Evolutionary conservation across 2,113 vertebrate genomes (phyloP).

Genomic region (Oreochromis tanganicae): DNA sequence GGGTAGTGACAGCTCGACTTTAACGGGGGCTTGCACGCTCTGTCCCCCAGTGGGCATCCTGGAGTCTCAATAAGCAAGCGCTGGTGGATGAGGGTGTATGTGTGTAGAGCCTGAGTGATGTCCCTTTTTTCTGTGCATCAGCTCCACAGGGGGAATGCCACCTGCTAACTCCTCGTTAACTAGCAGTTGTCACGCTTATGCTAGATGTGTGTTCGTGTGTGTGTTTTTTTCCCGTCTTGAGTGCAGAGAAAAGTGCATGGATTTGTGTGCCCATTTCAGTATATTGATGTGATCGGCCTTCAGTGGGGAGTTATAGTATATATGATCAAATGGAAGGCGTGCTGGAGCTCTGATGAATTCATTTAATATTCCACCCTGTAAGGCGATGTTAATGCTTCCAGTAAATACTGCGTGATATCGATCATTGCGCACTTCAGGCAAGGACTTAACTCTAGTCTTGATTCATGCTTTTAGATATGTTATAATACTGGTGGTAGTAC

Average conservation of each 20-base stretch:
- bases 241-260: neutral
- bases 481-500: neutral
- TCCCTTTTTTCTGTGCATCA: constrained; percentile 24
- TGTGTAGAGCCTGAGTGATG: neutral
- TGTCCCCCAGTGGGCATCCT: neutral
- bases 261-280: neutral
- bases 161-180: constrained; percentile 11
- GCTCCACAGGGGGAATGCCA: constrained; percentile 26
- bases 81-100: neutral
- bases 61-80: neutral
- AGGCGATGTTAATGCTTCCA: neutral
- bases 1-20: constrained; percentile 9
- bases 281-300: neutral
- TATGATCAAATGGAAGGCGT: neutral
- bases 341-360: neutral
- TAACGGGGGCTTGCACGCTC: neutral
- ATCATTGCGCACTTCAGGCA: neutral
- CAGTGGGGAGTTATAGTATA: neutral
- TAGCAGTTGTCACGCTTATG: neutral
- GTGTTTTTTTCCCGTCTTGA: neutral
- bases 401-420: neutral
- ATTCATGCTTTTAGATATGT: constrained; percentile 4
- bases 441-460: neutral
- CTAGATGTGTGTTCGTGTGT: neutral
- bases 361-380: neutral